Conservation (phyloP, 1,140 invertebrate genomes). For the Papilio aristodemus region DNA sequence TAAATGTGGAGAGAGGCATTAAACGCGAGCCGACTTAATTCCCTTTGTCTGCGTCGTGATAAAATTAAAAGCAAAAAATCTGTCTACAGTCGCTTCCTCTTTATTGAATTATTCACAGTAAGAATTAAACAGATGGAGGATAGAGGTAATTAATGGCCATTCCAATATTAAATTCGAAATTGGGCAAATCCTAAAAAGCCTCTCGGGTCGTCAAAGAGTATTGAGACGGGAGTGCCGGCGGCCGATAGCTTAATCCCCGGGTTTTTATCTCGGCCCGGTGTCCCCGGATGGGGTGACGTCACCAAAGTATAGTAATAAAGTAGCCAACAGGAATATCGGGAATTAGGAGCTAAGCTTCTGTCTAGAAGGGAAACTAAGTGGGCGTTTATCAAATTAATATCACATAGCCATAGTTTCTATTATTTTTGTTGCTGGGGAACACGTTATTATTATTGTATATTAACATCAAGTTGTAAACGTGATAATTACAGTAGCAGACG, state of each 20-base stretch:
- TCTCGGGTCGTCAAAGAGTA: conserved; percentile 30
- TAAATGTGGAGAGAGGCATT: conserved; percentile 8
- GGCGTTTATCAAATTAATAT: not conserved
- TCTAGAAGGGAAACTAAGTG: conserved; percentile 3
- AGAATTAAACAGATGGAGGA: conserved; percentile 22
- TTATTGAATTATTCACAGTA: conserved; percentile 30
- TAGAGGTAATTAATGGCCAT: conserved; percentile 29
- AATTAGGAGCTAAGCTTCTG: conserved; percentile 17
- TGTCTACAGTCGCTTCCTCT: conserved; percentile 20
- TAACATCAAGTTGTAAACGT: no score
- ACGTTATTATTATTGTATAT: no score
- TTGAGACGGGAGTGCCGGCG: conserved; percentile 23
- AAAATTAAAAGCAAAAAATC: conserved; percentile 27
- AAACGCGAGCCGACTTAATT: conserved; percentile 5
- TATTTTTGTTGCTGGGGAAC: no score
- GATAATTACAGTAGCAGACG: no score
- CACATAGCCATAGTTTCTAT: not conserved
- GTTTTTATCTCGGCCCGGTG: conserved; percentile 24
- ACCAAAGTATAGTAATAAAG: conserved; percentile 26
- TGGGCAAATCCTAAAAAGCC: conserved; percentile 30
- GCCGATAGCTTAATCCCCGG: conserved; percentile 28
- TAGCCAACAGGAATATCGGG: conserved; percentile 22
- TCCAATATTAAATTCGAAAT: conserved; percentile 30
- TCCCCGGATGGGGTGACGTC: conserved; percentile 28
- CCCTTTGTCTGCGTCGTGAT: conserved; percentile 20